phyloP scores from a whole-genome alignment of 2,113 vertebrate species.

The Xenus cinereus region DNA sequence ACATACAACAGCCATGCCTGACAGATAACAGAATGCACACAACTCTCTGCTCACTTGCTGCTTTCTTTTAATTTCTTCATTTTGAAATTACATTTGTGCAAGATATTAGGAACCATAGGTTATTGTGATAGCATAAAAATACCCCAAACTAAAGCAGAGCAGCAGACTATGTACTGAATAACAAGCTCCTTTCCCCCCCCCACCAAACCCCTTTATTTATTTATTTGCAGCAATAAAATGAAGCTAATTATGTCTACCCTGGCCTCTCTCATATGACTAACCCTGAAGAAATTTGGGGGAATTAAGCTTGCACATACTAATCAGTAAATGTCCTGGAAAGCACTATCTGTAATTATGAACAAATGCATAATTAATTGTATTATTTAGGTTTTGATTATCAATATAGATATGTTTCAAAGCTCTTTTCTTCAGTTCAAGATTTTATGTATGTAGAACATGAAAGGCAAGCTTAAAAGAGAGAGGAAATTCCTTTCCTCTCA shows the following conservation, averaged over 20 bases:
- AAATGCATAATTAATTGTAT: not conserved
- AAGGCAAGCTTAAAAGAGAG: not conserved
- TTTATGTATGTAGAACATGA: not conserved
- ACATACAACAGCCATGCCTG: not conserved
- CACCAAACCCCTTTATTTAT: accelerated
- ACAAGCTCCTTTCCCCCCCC: accelerated
- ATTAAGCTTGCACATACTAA: not conserved
- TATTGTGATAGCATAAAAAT: not conserved
- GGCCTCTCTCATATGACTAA: not conserved
- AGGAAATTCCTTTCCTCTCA: not conserved
- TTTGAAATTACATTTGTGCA: not conserved
- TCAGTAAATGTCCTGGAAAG: not conserved
- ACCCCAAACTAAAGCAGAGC: not conserved
- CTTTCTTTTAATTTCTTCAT: not conserved
- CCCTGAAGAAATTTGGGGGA: not conserved
- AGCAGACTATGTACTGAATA: not conserved
- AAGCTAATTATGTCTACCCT: not conserved
- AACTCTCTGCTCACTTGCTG: not conserved
- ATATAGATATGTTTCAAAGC: not conserved
- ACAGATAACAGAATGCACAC: not conserved
- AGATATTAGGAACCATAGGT: not conserved
- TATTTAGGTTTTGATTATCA: not conserved
- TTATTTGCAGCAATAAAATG: not conserved
- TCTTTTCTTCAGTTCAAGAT: not conserved
- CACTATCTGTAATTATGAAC: not conserved